Evolutionary conservation across 2,888 invertebrate genomes (phyloP).

Genomic region (Andrena hattorfiana): DNA sequence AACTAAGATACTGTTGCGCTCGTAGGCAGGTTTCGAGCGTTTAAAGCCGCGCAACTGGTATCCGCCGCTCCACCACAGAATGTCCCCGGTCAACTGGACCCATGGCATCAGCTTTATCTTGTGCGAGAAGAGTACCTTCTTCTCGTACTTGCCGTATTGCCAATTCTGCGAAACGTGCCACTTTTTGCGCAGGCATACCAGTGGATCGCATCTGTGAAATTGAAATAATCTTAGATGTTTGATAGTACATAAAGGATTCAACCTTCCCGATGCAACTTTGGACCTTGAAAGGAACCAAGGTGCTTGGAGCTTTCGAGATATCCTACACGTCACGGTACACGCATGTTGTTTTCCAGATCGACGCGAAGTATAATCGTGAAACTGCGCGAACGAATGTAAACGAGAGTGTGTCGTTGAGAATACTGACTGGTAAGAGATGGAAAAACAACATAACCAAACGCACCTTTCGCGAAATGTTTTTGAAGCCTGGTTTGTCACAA

Average conservation of each 20-base stretch:
- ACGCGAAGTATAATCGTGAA: neutral
- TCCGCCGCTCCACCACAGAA: constrained; percentile 87
- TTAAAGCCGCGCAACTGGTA: constrained; percentile 77
- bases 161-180: constrained; percentile 86
- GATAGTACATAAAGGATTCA: too few species aligned
- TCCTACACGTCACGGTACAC: neutral
- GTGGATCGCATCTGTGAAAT: constrained; percentile 77
- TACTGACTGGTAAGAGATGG: neutral
- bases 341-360: neutral
- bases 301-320: neutral
- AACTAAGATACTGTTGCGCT: constrained; percentile 65
- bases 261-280: too few species aligned
- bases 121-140: constrained; percentile 84
- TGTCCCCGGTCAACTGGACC: constrained; percentile 85
- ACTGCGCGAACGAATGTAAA: neutral
- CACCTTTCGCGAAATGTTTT: constrained; percentile 79
- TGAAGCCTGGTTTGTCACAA: constrained; percentile 82
- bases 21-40: constrained; percentile 80
- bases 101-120: constrained; percentile 86
- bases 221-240: neutral
- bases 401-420: neutral
- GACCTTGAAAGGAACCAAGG: neutral
- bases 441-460: constrained; percentile 64
- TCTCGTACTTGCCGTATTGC: constrained; percentile 86
- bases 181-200: constrained; percentile 82